Evolutionary conservation across 2,888 invertebrate species (phyloP), one percentile per base, ranked within the genome.

Genomic region (Pammene fasciana): DNA sequence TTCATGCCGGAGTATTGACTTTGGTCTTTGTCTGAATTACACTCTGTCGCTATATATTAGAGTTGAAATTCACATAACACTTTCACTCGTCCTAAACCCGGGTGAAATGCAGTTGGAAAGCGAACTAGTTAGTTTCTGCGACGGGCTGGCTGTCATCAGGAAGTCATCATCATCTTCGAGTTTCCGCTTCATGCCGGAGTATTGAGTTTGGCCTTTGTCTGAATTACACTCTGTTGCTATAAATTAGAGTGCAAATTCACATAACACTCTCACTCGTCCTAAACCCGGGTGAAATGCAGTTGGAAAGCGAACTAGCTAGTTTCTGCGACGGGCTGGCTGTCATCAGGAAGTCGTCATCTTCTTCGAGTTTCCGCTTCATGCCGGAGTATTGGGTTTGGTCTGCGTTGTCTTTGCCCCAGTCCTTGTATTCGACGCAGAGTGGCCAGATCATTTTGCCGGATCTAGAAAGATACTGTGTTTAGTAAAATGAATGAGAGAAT

Each of bases 381-480:
- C 83, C 84, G 0, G 86, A 77, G 75, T 88, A 89, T 71, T 92
- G 92, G 0, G 86, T 88, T 70, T 88, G 87, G 13, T 86, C 87
- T 9, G 87, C 87, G 1, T 86, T 86, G 10, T 87, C 86, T 14
- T 85, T 89, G 7, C 84, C 74, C 79, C 88, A 87, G 73, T 92
- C 91, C 78, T 93, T 92, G 77, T 94, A 94, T 73, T 93, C 93
- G 76, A 92, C 87, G 80, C 94, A 94, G 6, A 93, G 80, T 0
- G 93, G 93, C 87, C 90, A 89, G 68, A 94, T 89, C 76, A 85
- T 89, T 80, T 89, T 87, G 1, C 90, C 93, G 0, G 93, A 93
- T 75, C 94, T 94, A 85, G 76, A 82, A 72, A 52, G 59, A 43
- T 2, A 5, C 2, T 7, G 38, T 9, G 38, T 38, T 38, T 38